Evolutionary conservation across 2,888 invertebrate species (phyloP).

Genomic region (Ceratothoa steindachneri): DNA sequence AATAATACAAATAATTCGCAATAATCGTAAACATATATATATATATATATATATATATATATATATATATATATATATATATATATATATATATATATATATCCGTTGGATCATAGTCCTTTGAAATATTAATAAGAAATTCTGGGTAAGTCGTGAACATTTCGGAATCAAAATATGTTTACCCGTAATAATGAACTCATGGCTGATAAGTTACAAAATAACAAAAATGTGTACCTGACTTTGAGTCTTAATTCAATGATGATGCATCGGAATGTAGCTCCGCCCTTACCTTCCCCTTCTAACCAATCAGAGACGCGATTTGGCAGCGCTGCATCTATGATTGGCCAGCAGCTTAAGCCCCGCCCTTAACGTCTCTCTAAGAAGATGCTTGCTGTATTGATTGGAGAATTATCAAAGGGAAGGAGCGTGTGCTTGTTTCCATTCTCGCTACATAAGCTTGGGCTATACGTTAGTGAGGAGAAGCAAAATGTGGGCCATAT

Average conservation of each 20-base stretch:
- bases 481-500: slow-evolving; percentile 46
- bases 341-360: background rate
- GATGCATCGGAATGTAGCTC: slow-evolving; percentile 31
- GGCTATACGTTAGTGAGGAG: slow-evolving; percentile 43
- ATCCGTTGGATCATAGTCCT: too few relatives aligned
- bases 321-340: background rate
- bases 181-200: slow-evolving; percentile 5
- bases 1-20: too few relatives aligned
- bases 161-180: slow-evolving; percentile 4
- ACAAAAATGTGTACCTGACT: slow-evolving; percentile 11
- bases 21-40: too few relatives aligned
- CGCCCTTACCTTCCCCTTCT: slow-evolving; percentile 20
- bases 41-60: slow-evolving; percentile 23
- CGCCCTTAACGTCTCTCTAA: background rate
- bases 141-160: background rate
- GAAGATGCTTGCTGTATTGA: slow-evolving; percentile 24
- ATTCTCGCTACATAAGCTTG: slow-evolving; percentile 22
- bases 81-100: slow-evolving; percentile 14
- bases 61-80: slow-evolving; percentile 18
- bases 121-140: background rate
- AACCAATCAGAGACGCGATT: background rate
- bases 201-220: slow-evolving; percentile 4
- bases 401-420: slow-evolving; percentile 42
- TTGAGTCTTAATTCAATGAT: slow-evolving; percentile 17
- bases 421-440: slow-evolving; percentile 33